These are phyloP conservation scores for Candidula unifasciata DNA, from an alignment of 2,888 invertebrate species.

Conservation along the genomic window DNA sequence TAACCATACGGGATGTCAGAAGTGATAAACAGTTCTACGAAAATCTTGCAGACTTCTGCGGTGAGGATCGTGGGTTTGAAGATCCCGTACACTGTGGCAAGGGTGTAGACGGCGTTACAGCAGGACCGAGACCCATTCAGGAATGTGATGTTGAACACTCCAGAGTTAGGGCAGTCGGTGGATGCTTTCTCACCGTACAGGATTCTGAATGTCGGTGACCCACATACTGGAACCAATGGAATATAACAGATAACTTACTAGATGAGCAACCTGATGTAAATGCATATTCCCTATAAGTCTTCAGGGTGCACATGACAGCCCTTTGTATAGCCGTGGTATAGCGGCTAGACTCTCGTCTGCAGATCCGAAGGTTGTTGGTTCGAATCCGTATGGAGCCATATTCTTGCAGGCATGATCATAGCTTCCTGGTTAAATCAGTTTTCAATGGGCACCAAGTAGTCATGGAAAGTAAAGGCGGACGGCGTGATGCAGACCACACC, in stretches of 20 bases:
- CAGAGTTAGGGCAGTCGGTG: slow-evolving; percentile 2
- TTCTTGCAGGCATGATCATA: too few species aligned
- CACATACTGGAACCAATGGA: slow-evolving; percentile 7
- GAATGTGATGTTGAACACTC: neutral
- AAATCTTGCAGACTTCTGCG: neutral
- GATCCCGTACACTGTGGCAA: neutral
- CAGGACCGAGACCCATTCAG: neutral
- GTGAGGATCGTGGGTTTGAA: neutral
- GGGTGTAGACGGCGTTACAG: slow-evolving; percentile 33
- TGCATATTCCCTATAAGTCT: too few species aligned
- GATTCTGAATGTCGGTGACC: neutral
- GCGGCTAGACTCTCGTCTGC: too few species aligned
- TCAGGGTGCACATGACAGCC: too few species aligned
- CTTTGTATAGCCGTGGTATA: too few species aligned
- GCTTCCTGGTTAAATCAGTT: too few species aligned
- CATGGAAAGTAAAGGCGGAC: too few species aligned
- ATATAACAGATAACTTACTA: too few species aligned
- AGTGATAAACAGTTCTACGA: neutral
- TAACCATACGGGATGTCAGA: neutral
- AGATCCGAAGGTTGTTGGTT: too few species aligned
- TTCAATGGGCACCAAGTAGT: too few species aligned
- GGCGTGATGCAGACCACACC: too few species aligned
- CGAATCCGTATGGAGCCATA: too few species aligned
- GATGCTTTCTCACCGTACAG: neutral
- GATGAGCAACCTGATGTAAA: neutral